These are phyloP conservation scores for Poeciliopsis prolifica DNA, from an alignment of 2,113 vertebrate species.

Conservation along the genomic window DNA sequence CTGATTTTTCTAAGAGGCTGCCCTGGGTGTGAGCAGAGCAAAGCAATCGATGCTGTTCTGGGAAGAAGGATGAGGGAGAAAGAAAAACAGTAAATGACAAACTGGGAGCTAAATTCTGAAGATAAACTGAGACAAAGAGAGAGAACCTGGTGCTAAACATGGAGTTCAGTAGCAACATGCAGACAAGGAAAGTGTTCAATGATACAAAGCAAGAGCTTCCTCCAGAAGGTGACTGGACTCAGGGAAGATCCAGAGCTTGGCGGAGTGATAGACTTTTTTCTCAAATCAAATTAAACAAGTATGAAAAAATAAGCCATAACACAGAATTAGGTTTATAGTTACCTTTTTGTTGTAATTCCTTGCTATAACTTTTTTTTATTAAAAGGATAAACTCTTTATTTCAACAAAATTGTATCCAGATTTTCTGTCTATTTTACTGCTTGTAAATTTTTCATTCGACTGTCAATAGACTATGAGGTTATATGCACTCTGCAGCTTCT, in stretches of 20 bases:
- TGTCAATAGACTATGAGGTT: background rate
- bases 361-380: background rate
- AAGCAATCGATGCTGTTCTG: conserved; percentile 26
- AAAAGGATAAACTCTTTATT: too few relatives aligned
- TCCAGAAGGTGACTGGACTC: too few relatives aligned
- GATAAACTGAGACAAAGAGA: conserved; percentile 9
- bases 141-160: conserved; percentile 21
- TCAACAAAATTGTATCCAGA: background rate
- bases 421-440: background rate
- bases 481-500: background rate
- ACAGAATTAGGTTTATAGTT: background rate
- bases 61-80: conserved; percentile 35
- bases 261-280: too few relatives aligned
- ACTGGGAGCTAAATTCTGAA: conserved; percentile 32
- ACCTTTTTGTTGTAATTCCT: background rate
- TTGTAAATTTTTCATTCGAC: background rate
- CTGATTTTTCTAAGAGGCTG: background rate
- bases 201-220: background rate
- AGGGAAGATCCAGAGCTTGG: too few relatives aligned
- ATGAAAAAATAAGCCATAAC: background rate
- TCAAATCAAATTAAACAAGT: too few relatives aligned
- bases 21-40: conserved; percentile 12
- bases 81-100: conserved; percentile 28
- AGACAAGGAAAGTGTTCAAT: conserved; percentile 6
- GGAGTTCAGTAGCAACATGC: conserved; percentile 5